Evolutionary conservation across 2,113 vertebrate genomes (phyloP).

Genomic region (Caranx melampygus): DNA sequence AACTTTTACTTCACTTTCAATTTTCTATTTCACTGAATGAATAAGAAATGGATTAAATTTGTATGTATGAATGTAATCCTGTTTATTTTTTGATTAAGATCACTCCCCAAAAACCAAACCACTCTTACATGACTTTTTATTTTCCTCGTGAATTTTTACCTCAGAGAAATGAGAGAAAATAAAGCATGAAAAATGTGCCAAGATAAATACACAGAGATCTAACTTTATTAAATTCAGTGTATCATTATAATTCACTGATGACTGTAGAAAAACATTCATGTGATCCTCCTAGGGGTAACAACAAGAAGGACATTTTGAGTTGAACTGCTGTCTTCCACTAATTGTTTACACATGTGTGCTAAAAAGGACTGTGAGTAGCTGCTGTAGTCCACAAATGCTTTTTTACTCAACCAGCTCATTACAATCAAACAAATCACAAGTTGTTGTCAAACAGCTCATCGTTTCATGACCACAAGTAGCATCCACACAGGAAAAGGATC

Average conservation of each 20-base stretch:
- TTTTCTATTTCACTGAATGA: too few relatives aligned
- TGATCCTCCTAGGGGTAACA: not conserved
- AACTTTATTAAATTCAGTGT: not conserved
- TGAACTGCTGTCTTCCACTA: not conserved
- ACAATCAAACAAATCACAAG: not conserved
- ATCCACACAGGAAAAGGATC: not conserved
- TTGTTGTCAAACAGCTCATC: not conserved
- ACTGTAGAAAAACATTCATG: not conserved
- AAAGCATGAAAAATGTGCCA: not conserved
- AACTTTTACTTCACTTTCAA: too few relatives aligned
- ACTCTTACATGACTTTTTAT: not conserved
- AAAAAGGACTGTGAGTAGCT: not conserved
- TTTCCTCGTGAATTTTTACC: not conserved
- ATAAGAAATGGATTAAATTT: not conserved
- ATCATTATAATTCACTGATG: not conserved
- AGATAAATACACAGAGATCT: not conserved
- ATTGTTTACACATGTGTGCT: not conserved
- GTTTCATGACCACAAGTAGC: not conserved
- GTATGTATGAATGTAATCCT: not conserved
- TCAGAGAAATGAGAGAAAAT: not conserved
- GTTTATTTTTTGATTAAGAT: not conserved
- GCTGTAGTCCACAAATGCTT: not conserved
- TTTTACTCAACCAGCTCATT: not conserved
- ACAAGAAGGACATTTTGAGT: not conserved
- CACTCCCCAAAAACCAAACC: not conserved